Conservation (phyloP, 64 coral and sea anemone species). For the Acropora yongei region DNA sequence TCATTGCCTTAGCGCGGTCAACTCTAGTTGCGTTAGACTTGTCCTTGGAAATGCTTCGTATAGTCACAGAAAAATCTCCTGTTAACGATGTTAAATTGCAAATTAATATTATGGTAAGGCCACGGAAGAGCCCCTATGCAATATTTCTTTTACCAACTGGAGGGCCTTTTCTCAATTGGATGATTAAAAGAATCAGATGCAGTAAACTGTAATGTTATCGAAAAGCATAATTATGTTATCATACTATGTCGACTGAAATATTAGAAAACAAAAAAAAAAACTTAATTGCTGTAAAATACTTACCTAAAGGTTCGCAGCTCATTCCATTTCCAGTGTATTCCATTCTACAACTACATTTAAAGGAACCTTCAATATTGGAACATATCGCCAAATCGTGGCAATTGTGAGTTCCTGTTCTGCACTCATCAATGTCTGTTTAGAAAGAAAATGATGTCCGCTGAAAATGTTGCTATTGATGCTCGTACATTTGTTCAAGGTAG, state of each 20-base stretch:
- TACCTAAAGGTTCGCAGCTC: conserved; percentile 27
- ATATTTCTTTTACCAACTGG: too few species aligned
- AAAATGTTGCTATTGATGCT: background rate
- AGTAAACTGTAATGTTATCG: too few species aligned
- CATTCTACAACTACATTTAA: background rate
- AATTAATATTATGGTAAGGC: background rate
- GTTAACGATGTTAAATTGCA: background rate
- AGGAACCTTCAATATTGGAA: conserved; percentile 17
- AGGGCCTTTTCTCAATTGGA: too few species aligned
- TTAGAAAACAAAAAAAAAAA: too few species aligned
- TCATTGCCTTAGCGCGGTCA: background rate
- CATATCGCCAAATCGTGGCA: conserved; percentile 39
- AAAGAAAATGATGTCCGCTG: background rate
- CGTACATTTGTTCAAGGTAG: background rate
- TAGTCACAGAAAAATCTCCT: conserved; percentile 36
- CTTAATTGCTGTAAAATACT: background rate
- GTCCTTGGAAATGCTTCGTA: conserved; percentile 27
- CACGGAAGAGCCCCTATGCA: too few species aligned
- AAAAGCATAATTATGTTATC: too few species aligned
- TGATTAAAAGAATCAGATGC: too few species aligned
- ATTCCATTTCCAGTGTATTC: conserved; percentile 20
- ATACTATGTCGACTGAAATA: too few species aligned
- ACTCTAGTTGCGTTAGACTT: conserved; percentile 1
- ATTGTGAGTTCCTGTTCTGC: conserved; percentile 27
- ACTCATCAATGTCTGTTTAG: conserved; percentile 46